Conservation (phyloP, 1,140 invertebrate species). For the Parapsyche elsis region DNA sequence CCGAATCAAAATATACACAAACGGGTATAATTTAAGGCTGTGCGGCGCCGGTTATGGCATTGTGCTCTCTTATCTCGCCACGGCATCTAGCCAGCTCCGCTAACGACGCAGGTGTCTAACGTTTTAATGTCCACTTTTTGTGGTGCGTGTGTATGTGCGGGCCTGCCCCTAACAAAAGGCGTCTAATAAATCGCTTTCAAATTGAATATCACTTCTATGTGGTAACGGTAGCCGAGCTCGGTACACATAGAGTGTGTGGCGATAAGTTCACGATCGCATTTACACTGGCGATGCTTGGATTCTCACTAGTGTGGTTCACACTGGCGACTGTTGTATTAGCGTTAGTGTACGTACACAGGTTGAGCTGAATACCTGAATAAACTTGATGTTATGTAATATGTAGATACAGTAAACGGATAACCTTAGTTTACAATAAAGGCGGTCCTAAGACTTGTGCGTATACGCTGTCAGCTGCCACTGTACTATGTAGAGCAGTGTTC, state of each 20-base stretch:
- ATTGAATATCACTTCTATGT: conserved; percentile 53
- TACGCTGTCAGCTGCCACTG: no score
- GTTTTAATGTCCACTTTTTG: conserved; percentile 50
- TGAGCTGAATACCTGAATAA: no score
- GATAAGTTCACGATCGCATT: no score
- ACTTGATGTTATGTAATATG: no score
- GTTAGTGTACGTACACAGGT: no score
- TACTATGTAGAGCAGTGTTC: no score
- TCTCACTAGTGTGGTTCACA: no score
- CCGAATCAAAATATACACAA: conserved; percentile 46
- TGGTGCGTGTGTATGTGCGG: neutral
- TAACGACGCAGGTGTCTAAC: conserved; percentile 46
- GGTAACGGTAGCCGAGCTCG: conserved; percentile 39
- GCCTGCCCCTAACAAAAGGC: conserved; percentile 39
- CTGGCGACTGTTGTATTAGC: no score
- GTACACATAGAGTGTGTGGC: conserved; percentile 10
- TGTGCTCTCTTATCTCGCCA: conserved; percentile 17
- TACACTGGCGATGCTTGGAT: no score
- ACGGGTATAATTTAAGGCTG: conserved; percentile 40
- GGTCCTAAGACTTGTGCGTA: no score
- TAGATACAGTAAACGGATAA: no score
- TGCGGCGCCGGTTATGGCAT: neutral
- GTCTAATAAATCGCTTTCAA: conserved; percentile 52
- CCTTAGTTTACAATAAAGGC: no score
- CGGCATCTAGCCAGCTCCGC: conserved; percentile 34